A percentile compares a stretch with the other conserved stretches of the same genome.
phyloP scores from a whole-genome alignment of 2,888 invertebrate genomes.

The Amphipoea lucens region DNA sequence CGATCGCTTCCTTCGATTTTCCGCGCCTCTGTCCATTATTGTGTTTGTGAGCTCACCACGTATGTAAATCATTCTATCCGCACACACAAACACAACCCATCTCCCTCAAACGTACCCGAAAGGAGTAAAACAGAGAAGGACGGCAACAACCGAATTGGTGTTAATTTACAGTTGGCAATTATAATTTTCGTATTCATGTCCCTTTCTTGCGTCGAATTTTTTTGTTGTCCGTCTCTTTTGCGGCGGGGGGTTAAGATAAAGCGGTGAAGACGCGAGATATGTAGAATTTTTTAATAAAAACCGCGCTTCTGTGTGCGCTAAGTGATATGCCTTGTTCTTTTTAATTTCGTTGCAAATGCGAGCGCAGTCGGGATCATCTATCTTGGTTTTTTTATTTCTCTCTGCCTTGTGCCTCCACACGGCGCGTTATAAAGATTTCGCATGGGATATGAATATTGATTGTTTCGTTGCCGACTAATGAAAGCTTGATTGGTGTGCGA shows the following conservation, averaged over 20 bases:
- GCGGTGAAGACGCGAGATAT: conserved; percentile 88
- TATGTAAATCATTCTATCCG: conserved; percentile 85
- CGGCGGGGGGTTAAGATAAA: conserved; percentile 84
- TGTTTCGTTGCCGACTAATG: conserved; percentile 85
- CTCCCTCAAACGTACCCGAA: conserved; percentile 72
- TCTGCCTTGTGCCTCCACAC: conserved; percentile 65
- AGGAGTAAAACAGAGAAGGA: conserved; percentile 69
- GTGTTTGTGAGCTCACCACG: conserved; percentile 86
- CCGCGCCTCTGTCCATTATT: conserved; percentile 85
- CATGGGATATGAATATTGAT: conserved; percentile 90
- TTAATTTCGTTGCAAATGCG: conserved; percentile 89
- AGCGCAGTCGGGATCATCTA: conserved; percentile 86
- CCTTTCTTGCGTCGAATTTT: conserved; percentile 85
- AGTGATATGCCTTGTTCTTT: conserved; percentile 90
- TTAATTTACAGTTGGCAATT: conserved; percentile 91
- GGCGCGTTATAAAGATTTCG: conserved; percentile 85
- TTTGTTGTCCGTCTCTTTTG: conserved; percentile 82
- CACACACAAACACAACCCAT: conserved; percentile 80
- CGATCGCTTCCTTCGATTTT: conserved; percentile 88
- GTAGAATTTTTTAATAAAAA: conserved; percentile 90
- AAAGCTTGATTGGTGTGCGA: conserved; percentile 88
- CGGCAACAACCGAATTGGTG: conserved; percentile 84
- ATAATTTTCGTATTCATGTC: conserved; percentile 88
- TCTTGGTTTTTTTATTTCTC: conserved; percentile 78
- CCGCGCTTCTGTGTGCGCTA: conserved; percentile 89